A percentile compares a stretch with the other conserved stretches of the same genome.
These are phyloP conservation scores for Serrognathus titanus DNA, from an alignment of 2,888 invertebrate genomes.

Conservation along the genomic window DNA sequence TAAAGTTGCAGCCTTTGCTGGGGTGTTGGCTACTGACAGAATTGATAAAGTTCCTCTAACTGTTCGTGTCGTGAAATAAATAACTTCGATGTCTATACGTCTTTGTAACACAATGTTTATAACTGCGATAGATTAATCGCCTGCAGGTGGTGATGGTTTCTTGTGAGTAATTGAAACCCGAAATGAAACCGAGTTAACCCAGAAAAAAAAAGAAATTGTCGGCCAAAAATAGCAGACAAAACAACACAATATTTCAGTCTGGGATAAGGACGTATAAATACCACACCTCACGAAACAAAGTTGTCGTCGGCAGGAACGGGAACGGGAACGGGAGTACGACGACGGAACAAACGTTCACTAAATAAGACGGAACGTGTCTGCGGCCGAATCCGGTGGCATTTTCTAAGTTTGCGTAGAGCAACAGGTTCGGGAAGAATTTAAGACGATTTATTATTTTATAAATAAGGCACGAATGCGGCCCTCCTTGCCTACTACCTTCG, in stretches of 20 bases:
- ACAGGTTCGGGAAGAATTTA: conserved; percentile 19
- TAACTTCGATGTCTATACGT: neutral
- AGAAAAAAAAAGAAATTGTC: conserved; percentile 7
- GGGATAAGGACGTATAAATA: conserved; percentile 16
- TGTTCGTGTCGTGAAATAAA: conserved; percentile 11
- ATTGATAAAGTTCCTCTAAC: conserved; percentile 25
- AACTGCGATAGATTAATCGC: neutral
- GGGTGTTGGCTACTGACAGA: conserved; percentile 23
- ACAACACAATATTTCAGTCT: conserved; percentile 18
- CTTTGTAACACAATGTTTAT: neutral
- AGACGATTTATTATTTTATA: conserved; percentile 18
- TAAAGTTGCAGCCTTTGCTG: conserved; percentile 26
- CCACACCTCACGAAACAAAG: conserved; percentile 10
- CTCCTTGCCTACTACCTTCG: no score
- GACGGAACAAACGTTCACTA: conserved; percentile 16
- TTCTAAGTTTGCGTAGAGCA: conserved; percentile 17
- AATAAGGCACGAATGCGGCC: neutral
- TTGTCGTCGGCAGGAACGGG: conserved; percentile 2
- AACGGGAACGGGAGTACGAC: neutral
- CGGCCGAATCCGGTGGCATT: conserved; percentile 19
- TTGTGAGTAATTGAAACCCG: no score
- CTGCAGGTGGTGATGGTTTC: neutral
- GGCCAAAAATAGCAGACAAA: conserved; percentile 16
- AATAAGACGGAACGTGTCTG: conserved; percentile 22
- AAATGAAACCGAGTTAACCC: neutral